phyloP scores from a whole-genome alignment of 2,888 invertebrate species.

The Muscina levida region DNA sequence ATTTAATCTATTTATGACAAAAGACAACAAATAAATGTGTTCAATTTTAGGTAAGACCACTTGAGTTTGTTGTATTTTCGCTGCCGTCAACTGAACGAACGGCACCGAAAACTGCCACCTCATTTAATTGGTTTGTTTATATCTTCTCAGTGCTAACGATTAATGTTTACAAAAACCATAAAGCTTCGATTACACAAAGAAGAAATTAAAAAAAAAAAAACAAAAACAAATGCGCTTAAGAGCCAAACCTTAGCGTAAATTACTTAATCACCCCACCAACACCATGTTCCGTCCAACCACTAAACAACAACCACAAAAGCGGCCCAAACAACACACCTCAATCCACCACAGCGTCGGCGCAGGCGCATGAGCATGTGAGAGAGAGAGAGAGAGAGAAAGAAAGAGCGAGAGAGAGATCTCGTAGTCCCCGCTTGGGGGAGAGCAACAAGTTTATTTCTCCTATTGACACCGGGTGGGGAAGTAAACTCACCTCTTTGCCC shows the following conservation, averaged over 20 bases:
- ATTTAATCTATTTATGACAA: background rate
- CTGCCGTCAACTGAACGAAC: background rate
- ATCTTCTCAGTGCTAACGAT: slow-evolving; percentile 3
- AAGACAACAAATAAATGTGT: slow-evolving; percentile 13
- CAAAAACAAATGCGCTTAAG: no score
- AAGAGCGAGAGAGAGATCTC: background rate
- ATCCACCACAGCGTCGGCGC: slow-evolving; percentile 6
- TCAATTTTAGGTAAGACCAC: background rate
- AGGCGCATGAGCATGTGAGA: background rate
- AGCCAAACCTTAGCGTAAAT: slow-evolving; percentile 53
- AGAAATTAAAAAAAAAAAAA: slow-evolving; percentile 60
- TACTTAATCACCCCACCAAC: slow-evolving; percentile 53
- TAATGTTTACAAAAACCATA: slow-evolving; percentile 24
- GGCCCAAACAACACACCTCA: slow-evolving; percentile 41
- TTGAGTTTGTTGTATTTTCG: background rate
- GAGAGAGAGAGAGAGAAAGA: background rate
- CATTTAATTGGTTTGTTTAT: slow-evolving; percentile 25
- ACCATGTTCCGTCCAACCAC: background rate
- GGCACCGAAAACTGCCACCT: slow-evolving; percentile 13
- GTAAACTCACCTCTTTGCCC: slow-evolving; percentile 62
- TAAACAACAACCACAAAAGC: slow-evolving; percentile 7
- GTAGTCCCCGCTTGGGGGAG: background rate
- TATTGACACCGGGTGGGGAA: background rate
- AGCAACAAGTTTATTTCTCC: slow-evolving; percentile 22
- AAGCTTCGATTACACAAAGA: slow-evolving; percentile 38